Evolutionary conservation across 2,888 invertebrate genomes (phyloP).

Genomic region (Athetis lepigone): DNA sequence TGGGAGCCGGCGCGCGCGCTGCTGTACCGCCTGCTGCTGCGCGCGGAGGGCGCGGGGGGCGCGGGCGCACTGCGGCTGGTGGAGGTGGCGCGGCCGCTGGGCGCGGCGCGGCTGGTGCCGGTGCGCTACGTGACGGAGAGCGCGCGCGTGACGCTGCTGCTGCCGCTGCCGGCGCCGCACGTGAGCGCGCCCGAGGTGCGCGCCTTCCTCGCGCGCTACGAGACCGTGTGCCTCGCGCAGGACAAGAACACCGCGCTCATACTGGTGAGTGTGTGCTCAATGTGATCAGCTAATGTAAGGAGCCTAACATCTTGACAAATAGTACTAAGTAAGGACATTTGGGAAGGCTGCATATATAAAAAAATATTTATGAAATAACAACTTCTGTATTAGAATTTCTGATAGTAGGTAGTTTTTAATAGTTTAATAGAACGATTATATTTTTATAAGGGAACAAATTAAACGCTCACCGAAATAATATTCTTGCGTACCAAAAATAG

Average conservation of each 20-base stretch:
- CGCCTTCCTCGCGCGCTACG: slow-evolving; percentile 93
- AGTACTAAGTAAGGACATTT: too few relatives aligned
- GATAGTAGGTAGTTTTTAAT: too few relatives aligned
- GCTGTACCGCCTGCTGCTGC: slow-evolving; percentile 49
- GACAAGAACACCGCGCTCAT: slow-evolving; percentile 95
- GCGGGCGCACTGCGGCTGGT: slow-evolving; percentile 86
- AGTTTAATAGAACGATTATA: too few relatives aligned
- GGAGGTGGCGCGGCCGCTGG: slow-evolving; percentile 95
- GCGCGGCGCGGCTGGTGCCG: slow-evolving; percentile 96
- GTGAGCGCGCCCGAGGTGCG: slow-evolving; percentile 88
- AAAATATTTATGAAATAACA: too few relatives aligned
- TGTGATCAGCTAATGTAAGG: too few relatives aligned
- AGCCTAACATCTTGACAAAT: too few relatives aligned
- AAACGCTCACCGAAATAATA: too few relatives aligned
- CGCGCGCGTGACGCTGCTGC: slow-evolving; percentile 94
- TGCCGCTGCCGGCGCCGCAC: slow-evolving; percentile 89
- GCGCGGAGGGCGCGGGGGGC: slow-evolving; percentile 1
- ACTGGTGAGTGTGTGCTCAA: too few relatives aligned
- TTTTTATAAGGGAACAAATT: too few relatives aligned
- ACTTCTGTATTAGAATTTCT: too few relatives aligned
- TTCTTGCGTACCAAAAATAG: too few relatives aligned
- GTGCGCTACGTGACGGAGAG: slow-evolving; percentile 99
- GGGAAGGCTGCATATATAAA: too few relatives aligned
- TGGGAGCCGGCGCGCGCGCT: slow-evolving; percentile 75
- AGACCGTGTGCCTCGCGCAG: slow-evolving; percentile 93